These are phyloP conservation scores for Lampris incognitus DNA, from an alignment of 2,113 vertebrate species.

Conservation along the genomic window DNA sequence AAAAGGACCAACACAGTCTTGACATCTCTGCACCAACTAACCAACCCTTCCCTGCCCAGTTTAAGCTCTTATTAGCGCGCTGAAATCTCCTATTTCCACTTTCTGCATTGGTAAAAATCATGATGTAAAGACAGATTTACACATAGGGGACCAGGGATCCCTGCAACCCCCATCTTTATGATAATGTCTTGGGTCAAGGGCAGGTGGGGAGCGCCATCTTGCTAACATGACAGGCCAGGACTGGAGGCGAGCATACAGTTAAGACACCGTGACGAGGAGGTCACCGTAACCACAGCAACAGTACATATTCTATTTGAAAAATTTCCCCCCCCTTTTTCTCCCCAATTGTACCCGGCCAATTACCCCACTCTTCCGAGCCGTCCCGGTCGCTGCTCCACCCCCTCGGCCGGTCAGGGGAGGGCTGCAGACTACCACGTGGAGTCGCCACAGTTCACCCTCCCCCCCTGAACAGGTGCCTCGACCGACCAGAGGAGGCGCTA, in stretches of 20 bases:
- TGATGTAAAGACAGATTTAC: constrained; percentile 28
- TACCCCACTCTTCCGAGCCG: no score
- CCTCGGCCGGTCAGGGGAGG: no score
- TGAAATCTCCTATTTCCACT: background rate
- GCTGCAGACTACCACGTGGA: no score
- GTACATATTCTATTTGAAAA: no score
- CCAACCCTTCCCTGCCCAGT: background rate
- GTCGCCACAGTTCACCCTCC: no score
- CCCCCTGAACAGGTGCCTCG: no score
- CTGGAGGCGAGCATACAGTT: constrained; percentile 2
- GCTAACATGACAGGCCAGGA: constrained; percentile 4
- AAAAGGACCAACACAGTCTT: background rate
- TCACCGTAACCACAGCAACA: background rate
- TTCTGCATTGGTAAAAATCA: background rate
- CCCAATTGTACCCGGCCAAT: no score
- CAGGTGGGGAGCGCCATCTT: constrained; percentile 15
- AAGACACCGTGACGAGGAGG: constrained; percentile 32
- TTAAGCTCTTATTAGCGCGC: background rate
- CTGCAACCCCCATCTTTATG: constrained; percentile 2
- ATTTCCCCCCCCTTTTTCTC: no score
- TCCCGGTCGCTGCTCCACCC: no score
- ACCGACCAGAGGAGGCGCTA: no score
- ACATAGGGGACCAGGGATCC: constrained; percentile 18
- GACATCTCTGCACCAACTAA: background rate
- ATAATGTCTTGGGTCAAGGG: constrained; percentile 16